Conservation (phyloP, 2,113 vertebrate genomes). For the Epinephelus moara region DNA sequence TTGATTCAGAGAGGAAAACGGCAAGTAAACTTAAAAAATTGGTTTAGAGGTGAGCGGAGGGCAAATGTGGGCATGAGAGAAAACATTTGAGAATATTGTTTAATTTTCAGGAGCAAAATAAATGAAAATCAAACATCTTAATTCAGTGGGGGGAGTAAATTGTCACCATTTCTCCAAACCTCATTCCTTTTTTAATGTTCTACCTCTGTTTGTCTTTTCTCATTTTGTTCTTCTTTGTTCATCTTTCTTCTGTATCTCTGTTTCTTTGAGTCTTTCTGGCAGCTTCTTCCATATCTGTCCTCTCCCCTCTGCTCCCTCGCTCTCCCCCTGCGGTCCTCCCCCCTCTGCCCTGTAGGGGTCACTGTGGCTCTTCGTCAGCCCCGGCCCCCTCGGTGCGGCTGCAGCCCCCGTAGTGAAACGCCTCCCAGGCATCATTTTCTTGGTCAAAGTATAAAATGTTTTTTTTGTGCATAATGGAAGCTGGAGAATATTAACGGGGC, state of each 20-base stretch:
- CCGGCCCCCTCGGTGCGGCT: neutral
- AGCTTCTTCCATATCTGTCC: neutral
- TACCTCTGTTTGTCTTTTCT: neutral
- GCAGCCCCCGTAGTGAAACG: conserved; percentile 55
- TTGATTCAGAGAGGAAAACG: too few species aligned
- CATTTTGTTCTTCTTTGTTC: neutral
- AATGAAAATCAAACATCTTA: too few species aligned
- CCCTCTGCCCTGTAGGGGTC: conserved; percentile 74
- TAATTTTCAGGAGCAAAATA: too few species aligned
- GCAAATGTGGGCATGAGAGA: too few species aligned
- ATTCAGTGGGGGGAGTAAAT: too few species aligned
- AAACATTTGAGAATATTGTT: too few species aligned
- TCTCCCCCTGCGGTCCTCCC: neutral
- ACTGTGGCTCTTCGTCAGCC: conserved; percentile 78
- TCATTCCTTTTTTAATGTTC: neutral
- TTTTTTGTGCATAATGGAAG: conserved; percentile 76
- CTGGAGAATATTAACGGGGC: conserved; percentile 79
- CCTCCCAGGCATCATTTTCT: conserved; percentile 82
- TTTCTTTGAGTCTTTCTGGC: neutral
- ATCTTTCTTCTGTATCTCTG: neutral
- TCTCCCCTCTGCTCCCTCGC: neutral
- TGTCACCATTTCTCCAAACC: neutral
- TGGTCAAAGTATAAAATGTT: conserved; percentile 83
- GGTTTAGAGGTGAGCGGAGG: too few species aligned
- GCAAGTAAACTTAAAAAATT: too few species aligned